Base-by-base conservation (phyloP, 2,113 vertebrate genomes). In the Zeus faber region DNA sequence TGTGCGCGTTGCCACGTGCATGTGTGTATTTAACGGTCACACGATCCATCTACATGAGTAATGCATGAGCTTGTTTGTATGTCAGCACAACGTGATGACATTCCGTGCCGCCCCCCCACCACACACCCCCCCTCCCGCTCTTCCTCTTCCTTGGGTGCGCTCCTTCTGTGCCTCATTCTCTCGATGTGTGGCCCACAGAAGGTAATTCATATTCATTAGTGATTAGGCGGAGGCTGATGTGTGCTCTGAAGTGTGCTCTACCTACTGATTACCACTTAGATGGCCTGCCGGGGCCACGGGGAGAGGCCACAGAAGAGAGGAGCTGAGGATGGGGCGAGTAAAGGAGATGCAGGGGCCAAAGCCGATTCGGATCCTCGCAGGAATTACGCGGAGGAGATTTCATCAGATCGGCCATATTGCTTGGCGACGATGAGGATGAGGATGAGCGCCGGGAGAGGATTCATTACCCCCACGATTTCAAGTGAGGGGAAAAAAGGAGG, bases 201-300 rank as follows among this genome's bases (percentile, higher is more conserved):
- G 81, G 85, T 69, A 71, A 87, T 89, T 86, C 83, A 87, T 89
- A 87, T 89, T 89, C 83, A 88, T 90, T 87, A 88, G 81, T 49
- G 80, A 80, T 80, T 76, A 79, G 61, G 57, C 71, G 24, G 67
- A 85, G 70, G 71, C 74, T 78, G 85, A 81, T 76, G 83, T 79
- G 82, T 54, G 79, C 83, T 77, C 72, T 83, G 69, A 72, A 85
- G 87, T 83, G 82, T 87, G 67, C 72, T 78, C 78, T 85, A 89
- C 85, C 87, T 89, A 82, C 67, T 83, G 83, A 89, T 89, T 89
- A 85, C 74, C 79, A 84, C 85, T 87, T 84, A 78, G 69, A 69
- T 45, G 67, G 70, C 71, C 74, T 66, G 1, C 40, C 50, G 70
- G 77, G 66, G 66, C 67, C 54, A 39, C 26, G 49, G 58, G 51